Base-by-base conservation (phyloP, 2,888 invertebrate genomes). In the Bembecia ichneumoniformis region DNA sequence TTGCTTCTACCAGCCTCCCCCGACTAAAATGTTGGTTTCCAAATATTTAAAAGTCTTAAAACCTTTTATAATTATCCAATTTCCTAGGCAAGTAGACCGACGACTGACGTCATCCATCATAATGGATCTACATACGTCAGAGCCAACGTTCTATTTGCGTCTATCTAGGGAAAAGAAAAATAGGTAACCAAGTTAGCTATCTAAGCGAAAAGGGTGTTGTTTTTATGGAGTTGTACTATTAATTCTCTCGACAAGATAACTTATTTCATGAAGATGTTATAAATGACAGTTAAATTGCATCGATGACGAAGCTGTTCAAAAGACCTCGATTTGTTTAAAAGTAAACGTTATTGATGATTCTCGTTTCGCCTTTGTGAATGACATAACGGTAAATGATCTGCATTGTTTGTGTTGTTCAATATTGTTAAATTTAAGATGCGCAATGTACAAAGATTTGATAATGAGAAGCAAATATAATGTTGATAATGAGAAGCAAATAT, bases 231-330 rank as follows among this genome's bases (percentile, higher is more conserved):
- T 28, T 9, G 2, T 9, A 17, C 28, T 9, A 28, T 28, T 28
- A 28, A 28, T 28, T 13, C 13, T 40, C 40, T 13, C 40, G 40
- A 40, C 4, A 40, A 40, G n/a, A 13, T 13, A 2, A 40, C 14
- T 40, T 40, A 40, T 40, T 40, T 2, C 14, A 3, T 28, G 5
- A 2, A 40, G 14, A 40, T 44, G 44, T 36, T 36, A 49, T 44
- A 47, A 50, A 50, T 52, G 40, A 40, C 40, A 28, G 17, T 47
- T 48, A 48, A 48, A 52, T 52, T 49, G 44, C 16, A 13, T 4
- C 7, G 46, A 47, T 52, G 50, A 52, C 47, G 20, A 11, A 43
- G 43, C 43, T 46, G 11, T 40, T 40, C n/a, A 40, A n/a, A 2
- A 40, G 40, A 14, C 14, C n/a, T n/a, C 40, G 13, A 40, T 40